Evolutionary conservation across 64 coral and sea anemone genomes (phyloP), one percentile per base, ranked within the genome.

Genomic region (Actinia equina): DNA sequence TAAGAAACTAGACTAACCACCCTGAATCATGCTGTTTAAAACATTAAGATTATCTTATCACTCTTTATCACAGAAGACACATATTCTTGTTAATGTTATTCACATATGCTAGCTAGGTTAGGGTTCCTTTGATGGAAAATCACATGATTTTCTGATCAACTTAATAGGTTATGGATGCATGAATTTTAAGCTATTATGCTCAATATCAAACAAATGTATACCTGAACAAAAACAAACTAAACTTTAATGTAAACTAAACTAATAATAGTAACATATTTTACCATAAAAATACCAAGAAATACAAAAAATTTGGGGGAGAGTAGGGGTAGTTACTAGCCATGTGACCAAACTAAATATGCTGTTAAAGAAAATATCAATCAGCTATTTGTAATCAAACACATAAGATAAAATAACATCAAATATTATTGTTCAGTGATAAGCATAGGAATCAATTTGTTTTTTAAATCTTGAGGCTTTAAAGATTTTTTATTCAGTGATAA

Each of bases 41-140:
- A 74, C 69, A 74, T 74, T 74, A 74, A 30, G 69, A 74, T 74
- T 41, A 71, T 30, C 65, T 71, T 37, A 74, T 74, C 69, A 41
- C 69, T 74, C 23, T 30, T 30, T 41, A 74, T 74, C 69, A 74
- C 41, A 26, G 25, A 74, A 74, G 69, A 74, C 26, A 74, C 13
- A 37, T 41, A 74, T 30, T 26, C 69, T 74, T 30, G 25, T 41
- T 74, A 74, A 74, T 74, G 69, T 12, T 16, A 74, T 74, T 74
- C 69, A 30, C 26, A 74, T 74, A 30, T 41, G 69, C 69, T 10
- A 71, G 22, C 22, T 25, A 41, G 69, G 62, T 7, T 23, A 65
- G 55, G 55, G 11, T 57, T 65, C 62, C 62, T 23, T 65, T n/a
- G 25, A 30, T 27, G 13, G 10, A 74, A 74, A 74, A 74, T 74